Conservation (phyloP, 2,888 invertebrate genomes). For the Drosophila hawaiiensis region DNA sequence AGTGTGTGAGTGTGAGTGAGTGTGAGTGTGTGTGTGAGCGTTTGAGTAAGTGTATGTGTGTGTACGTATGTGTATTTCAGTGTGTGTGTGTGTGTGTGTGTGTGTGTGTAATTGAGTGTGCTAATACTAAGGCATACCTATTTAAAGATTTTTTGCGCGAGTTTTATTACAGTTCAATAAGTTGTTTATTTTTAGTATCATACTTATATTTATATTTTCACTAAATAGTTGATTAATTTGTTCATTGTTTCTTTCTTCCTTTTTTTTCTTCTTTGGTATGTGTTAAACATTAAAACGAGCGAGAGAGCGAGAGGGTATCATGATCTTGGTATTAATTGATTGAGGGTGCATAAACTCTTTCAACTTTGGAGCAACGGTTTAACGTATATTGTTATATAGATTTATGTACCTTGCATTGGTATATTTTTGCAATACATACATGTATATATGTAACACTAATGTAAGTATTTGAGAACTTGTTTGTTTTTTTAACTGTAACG, state of each 20-base stretch:
- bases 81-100: constrained; percentile 21
- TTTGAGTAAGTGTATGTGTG: constrained; percentile 7
- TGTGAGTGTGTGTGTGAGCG: constrained; percentile 12
- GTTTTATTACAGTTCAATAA: constrained; percentile 61
- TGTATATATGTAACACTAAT: neutral
- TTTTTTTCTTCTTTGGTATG: constrained; percentile 11
- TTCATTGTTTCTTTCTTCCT: constrained; percentile 17
- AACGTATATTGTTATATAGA: constrained; percentile 50
- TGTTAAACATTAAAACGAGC: constrained; percentile 57
- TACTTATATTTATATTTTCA: constrained; percentile 31
- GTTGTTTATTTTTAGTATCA: constrained; percentile 27
- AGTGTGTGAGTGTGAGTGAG: constrained; percentile 9
- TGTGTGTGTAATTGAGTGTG: constrained; percentile 25
- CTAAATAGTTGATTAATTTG: constrained; percentile 30
- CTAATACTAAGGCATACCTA: constrained; percentile 77
- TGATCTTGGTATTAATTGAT: constrained; percentile 38
- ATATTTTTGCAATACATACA: constrained; percentile 37
- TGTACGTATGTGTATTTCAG: constrained; percentile 8
- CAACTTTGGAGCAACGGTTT: constrained; percentile 80
- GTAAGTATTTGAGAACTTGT: constrained; percentile 3
- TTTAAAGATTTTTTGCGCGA: constrained; percentile 80
- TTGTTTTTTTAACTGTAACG: constrained; percentile 7
- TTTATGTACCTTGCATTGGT: constrained; percentile 32
- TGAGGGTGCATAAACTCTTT: constrained; percentile 47
- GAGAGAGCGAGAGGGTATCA: constrained; percentile 55